Base-by-base conservation (phyloP, 2,113 vertebrate species). In the Aspidoscelis tigris region DNA sequence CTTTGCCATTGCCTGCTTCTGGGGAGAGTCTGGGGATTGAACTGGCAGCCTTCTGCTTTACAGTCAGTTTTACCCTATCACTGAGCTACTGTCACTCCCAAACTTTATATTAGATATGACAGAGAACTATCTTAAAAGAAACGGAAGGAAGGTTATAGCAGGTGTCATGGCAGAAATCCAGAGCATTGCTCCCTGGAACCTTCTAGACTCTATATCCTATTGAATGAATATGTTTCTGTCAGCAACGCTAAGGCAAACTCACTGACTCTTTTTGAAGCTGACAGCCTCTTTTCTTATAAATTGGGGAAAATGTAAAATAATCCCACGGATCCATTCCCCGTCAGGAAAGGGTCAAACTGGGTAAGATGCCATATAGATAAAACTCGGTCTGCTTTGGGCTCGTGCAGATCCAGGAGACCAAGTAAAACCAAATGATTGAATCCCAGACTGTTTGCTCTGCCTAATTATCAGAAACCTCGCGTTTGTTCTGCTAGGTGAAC, bases 401-500 rank as follows among this genome's bases (percentile, higher is more conserved):
- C 66, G 0, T 0, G 55, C 88, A 90, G 77, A 88, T 91, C 78
- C 89, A 87, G 86, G 90, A 92, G 92, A 90, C 92, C 87, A 80
- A 77, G 88, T 89, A 82, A 86, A 93, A 76, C 88, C 1, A 44
- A 82, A 72, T 84, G 83, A 85, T 91, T 88, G 84, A 94, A 93
- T 95, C 95, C 94, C 95, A 93, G 95, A 95, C 93, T 96, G 94
- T 97, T 96, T 97, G 96, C 94, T 95, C 95, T 96, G 95, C 96
- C 96, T 97, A 97, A 97, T 96, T 97, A 97, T 96, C 96, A 95
- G 68, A 95, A 95, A 95, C 96, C 93, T 95, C 44, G 95, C 95
- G 95, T 97, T 97, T 94, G 96, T 96, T 96, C 96, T 96, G 96
- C 96, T 96, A 95, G 95, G 95, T 96, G 96, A 96, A 96, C 96